A percentile compares a stretch with the other conserved stretches of the same genome.
These are phyloP conservation scores for Bothrops alternatus DNA, from an alignment of 2,797 vertebrate species.

Conservation along the genomic window DNA sequence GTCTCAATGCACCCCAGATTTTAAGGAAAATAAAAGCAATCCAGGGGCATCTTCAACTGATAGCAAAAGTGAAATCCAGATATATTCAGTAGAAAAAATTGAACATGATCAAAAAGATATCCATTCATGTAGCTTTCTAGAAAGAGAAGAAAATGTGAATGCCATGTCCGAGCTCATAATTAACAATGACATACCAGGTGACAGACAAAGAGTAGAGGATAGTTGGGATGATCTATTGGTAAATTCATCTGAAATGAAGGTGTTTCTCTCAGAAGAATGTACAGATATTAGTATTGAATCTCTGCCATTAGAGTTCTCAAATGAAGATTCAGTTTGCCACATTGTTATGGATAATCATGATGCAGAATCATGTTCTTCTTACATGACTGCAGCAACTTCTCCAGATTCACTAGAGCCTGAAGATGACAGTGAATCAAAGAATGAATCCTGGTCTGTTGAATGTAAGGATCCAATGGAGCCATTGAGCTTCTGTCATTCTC, in stretches of 20 bases:
- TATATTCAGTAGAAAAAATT: neutral
- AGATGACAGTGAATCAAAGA: constrained; percentile 41
- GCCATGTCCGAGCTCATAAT: neutral
- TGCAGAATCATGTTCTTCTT: constrained; percentile 69
- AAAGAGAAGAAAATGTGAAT: constrained; percentile 6
- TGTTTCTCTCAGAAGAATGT: neutral
- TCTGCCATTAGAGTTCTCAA: constrained; percentile 33
- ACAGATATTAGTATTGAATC: neutral
- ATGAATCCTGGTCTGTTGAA: constrained; percentile 38
- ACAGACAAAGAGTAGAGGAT: neutral
- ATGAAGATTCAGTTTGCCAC: constrained; percentile 45
- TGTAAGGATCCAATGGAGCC: constrained; percentile 46
- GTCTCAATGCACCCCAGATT: neutral
- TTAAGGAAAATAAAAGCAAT: constrained; percentile 17
- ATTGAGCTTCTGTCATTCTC: constrained; percentile 44
- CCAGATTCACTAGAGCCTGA: constrained; percentile 56
- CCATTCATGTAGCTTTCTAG: neutral
- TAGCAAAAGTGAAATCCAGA: neutral
- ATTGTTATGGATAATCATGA: constrained; percentile 62
- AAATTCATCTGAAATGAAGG: constrained; percentile 18
- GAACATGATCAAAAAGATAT: constrained; percentile 30
- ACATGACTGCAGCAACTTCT: constrained; percentile 66
- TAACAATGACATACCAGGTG: neutral
- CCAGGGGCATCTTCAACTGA: neutral
- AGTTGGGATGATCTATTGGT: constrained; percentile 20